phyloP scores from a whole-genome alignment of 2,888 invertebrate genomes.

The Diloba caeruleocephala region DNA sequence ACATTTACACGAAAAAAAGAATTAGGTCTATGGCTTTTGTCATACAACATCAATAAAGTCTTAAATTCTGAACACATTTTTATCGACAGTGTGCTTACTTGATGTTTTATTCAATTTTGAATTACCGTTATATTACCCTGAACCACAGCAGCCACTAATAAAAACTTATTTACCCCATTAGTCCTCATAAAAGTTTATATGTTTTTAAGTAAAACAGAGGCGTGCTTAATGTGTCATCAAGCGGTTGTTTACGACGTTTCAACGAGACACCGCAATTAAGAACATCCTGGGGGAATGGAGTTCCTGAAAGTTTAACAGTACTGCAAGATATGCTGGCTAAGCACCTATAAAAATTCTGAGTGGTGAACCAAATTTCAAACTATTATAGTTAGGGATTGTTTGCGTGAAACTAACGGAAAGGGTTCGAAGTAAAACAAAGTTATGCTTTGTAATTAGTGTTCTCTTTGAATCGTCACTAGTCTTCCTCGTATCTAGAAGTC shows the following conservation, averaged over 20 bases:
- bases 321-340: slow-evolving; percentile 35
- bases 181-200: slow-evolving; percentile 61
- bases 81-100: not conserved
- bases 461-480: slow-evolving; percentile 33
- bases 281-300: slow-evolving; percentile 60
- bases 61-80: slow-evolving; percentile 9
- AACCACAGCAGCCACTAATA: slow-evolving; percentile 41
- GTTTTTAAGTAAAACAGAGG: slow-evolving; percentile 58
- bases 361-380: slow-evolving; percentile 29
- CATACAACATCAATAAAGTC: not conserved
- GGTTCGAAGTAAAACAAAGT: slow-evolving; percentile 15
- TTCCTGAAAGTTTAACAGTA: slow-evolving; percentile 40
- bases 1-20: too few species aligned
- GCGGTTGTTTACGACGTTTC: slow-evolving; percentile 70
- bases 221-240: slow-evolving; percentile 63
- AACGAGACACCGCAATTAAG: slow-evolving; percentile 73
- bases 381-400: slow-evolving; percentile 25
- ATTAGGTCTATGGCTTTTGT: too few species aligned
- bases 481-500: slow-evolving; percentile 4
- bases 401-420: slow-evolving; percentile 21
- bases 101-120: slow-evolving; percentile 8
- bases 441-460: slow-evolving; percentile 23
- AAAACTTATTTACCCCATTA: slow-evolving; percentile 57
- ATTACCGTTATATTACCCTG: slow-evolving; percentile 13
- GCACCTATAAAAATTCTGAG: slow-evolving; percentile 38